Percentiles rank a stretch among this genome's conserved stretches.
Conservation (phyloP, 2,888 invertebrate genomes). For the Mayetiola destructor region DNA sequence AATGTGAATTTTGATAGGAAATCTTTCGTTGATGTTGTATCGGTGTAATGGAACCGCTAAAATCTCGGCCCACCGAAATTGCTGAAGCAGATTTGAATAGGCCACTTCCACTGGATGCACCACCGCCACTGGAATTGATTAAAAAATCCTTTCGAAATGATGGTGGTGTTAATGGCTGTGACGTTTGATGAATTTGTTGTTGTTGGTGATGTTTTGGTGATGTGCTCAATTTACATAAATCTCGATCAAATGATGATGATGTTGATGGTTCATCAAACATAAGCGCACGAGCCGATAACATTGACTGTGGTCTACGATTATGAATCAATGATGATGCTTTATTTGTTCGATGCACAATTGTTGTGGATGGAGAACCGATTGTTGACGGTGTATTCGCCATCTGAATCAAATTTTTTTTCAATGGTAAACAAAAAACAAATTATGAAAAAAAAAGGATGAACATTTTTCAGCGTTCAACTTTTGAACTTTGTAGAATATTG, state of each 20-base stretch:
- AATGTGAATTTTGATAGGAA: slow-evolving; percentile 32
- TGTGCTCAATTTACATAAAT: slow-evolving; percentile 7
- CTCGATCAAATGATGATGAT: background rate
- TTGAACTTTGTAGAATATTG: background rate
- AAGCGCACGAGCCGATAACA: slow-evolving; percentile 60
- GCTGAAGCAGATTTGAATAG: background rate
- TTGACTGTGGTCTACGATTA: slow-evolving; percentile 39
- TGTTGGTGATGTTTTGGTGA: slow-evolving; percentile 13
- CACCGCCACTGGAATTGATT: background rate
- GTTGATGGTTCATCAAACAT: slow-evolving; percentile 48
- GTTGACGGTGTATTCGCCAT: slow-evolving; percentile 17
- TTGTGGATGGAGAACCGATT: slow-evolving; percentile 21
- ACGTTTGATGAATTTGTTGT: background rate
- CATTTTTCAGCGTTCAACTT: background rate
- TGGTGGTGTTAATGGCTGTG: background rate
- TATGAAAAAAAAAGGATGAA: background rate
- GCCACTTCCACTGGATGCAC: background rate
- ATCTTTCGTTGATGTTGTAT: slow-evolving; percentile 23
- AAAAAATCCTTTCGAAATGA: slow-evolving; percentile 10
- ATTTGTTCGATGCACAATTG: slow-evolving; percentile 28
- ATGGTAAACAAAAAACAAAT: background rate
- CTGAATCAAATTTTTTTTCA: slow-evolving; percentile 9
- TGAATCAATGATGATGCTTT: slow-evolving; percentile 34
- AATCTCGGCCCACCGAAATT: background rate
- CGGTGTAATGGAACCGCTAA: background rate